A percentile compares a stretch with the other conserved stretches of the same genome.
phyloP scores from a whole-genome alignment of 2,797 vertebrate genomes.

The Huso huso region DNA sequence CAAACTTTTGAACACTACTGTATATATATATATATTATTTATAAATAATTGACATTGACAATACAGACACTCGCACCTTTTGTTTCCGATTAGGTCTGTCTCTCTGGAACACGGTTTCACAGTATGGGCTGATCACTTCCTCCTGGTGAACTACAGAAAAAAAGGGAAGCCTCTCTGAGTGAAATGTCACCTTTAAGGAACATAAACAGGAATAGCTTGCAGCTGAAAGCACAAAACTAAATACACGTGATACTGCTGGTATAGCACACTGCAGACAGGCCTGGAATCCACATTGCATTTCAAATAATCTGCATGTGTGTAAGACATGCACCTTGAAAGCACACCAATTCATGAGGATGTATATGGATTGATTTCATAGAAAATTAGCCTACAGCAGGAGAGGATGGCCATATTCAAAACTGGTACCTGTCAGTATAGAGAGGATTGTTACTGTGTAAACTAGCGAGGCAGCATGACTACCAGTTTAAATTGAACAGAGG shows the following conservation, averaged over 20 bases:
- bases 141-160: conserved; percentile 34
- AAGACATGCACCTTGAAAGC: no score
- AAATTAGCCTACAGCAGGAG: no score
- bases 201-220: no score
- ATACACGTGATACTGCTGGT: no score
- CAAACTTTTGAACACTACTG: neutral
- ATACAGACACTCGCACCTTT: conserved; percentile 44
- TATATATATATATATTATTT: neutral
- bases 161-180: neutral
- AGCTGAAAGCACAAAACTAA: no score
- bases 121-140: conserved; percentile 77
- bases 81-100: conserved; percentile 28
- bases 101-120: conserved; percentile 72
- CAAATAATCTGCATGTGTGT: no score
- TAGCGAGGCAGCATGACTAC: neutral
- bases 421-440: no score
- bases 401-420: no score
- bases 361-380: no score
- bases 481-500: neutral
- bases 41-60: neutral
- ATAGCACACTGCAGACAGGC: no score
- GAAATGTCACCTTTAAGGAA: neutral
- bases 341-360: no score
- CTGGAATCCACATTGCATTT: no score
- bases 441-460: neutral